phyloP scores from a whole-genome alignment of 2,888 invertebrate genomes.

The Cerastis rubricosa region DNA sequence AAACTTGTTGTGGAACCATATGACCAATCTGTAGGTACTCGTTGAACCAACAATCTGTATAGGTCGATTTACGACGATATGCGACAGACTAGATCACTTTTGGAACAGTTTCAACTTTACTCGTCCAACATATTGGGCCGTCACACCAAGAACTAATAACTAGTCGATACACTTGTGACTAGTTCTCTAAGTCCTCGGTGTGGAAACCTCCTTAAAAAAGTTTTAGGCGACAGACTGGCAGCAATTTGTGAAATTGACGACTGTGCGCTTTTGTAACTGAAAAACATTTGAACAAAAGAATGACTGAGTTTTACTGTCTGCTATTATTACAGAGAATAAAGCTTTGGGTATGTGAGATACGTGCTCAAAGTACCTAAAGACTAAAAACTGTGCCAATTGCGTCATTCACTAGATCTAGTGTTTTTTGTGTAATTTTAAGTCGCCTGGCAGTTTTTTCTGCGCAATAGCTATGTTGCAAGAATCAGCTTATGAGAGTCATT shows the following conservation, averaged over 20 bases:
- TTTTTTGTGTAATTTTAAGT: background rate
- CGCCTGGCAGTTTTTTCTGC: background rate
- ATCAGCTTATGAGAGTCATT: background rate
- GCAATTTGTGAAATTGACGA: slow-evolving; percentile 47
- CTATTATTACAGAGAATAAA: slow-evolving; percentile 13
- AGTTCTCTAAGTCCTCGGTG: slow-evolving; percentile 8
- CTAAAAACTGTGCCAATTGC: background rate
- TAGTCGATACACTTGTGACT: background rate
- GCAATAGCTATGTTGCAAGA: background rate
- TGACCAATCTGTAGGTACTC: background rate
- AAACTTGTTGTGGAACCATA: background rate
- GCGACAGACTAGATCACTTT: slow-evolving; percentile 13
- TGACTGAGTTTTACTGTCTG: slow-evolving; percentile 18
- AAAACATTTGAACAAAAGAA: slow-evolving; percentile 35
- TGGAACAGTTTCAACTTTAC: slow-evolving; percentile 14
- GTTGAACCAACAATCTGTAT: background rate
- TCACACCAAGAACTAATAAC: slow-evolving; percentile 14
- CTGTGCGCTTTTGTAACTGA: slow-evolving; percentile 21
- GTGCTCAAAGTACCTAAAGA: background rate
- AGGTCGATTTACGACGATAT: slow-evolving; percentile 1
- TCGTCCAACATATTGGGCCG: background rate
- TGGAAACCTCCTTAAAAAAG: slow-evolving; percentile 25
- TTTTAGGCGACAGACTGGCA: slow-evolving; percentile 14
- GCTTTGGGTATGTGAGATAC: background rate
- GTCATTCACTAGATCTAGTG: background rate